These are phyloP conservation scores for Cryptocephalus moraei DNA, from an alignment of 2,888 invertebrate species.

Conservation along the genomic window DNA sequence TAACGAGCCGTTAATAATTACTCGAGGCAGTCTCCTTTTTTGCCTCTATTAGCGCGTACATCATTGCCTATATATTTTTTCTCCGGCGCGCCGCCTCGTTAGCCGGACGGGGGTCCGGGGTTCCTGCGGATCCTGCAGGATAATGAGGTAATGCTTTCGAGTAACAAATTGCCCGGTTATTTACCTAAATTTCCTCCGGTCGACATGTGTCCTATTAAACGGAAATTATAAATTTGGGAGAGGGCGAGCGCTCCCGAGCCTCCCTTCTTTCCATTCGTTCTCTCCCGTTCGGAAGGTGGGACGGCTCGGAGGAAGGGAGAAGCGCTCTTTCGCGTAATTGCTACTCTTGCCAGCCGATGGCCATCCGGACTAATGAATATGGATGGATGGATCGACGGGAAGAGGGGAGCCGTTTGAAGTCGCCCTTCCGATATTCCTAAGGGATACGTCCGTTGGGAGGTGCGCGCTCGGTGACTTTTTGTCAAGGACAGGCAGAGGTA, in stretches of 20 bases:
- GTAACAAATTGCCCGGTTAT: constrained; percentile 27
- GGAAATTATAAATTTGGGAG: constrained; percentile 27
- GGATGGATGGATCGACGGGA: background rate
- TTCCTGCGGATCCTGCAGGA: constrained; percentile 3
- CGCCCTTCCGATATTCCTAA: too few species aligned
- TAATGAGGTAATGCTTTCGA: constrained; percentile 18
- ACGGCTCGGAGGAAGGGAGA: constrained; percentile 3
- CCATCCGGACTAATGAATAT: constrained; percentile 3
- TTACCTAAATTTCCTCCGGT: constrained; percentile 24
- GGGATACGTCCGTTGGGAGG: too few species aligned
- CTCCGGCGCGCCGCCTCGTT: background rate
- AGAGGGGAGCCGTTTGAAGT: too few species aligned
- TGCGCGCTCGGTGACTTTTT: too few species aligned
- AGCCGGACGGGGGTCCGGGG: background rate
- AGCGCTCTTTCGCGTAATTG: constrained; percentile 14
- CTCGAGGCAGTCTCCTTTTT: too few species aligned
- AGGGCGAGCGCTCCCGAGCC: constrained; percentile 2
- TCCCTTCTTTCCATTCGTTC: background rate
- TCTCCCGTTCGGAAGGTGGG: too few species aligned
- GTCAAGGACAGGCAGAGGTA: too few species aligned
- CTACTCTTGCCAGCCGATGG: background rate
- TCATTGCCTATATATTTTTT: too few species aligned
- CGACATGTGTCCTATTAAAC: constrained; percentile 24
- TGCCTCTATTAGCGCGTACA: too few species aligned
- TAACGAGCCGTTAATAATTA: too few species aligned